Evolutionary conservation across 2,888 invertebrate genomes (phyloP).

Genomic region (Sarcophaga rosellei): DNA sequence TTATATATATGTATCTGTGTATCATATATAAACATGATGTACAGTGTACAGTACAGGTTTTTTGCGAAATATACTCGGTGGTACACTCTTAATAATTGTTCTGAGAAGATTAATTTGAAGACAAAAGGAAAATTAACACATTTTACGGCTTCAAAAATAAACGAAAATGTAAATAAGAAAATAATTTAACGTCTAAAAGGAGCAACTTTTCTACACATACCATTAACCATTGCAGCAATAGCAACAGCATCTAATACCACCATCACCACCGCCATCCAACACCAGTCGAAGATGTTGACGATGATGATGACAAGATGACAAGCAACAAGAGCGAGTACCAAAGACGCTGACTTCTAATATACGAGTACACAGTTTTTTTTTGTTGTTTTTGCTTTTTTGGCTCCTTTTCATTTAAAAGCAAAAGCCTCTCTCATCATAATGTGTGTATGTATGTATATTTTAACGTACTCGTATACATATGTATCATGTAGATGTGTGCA

Average conservation of each 20-base stretch:
- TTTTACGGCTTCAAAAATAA: constrained; percentile 43
- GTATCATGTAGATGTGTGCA: background rate
- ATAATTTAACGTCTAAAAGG: constrained; percentile 31
- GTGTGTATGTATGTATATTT: background rate
- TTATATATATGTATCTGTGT: too few species aligned
- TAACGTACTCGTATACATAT: background rate
- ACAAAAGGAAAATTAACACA: constrained; percentile 41
- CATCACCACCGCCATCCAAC: background rate
- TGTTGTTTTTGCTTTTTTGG: constrained; percentile 9
- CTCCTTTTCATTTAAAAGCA: constrained; percentile 5
- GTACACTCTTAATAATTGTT: background rate
- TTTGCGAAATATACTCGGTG: too few species aligned
- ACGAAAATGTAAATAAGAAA: constrained; percentile 32
- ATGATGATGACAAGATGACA: constrained; percentile 55
- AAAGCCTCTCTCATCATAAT: constrained; percentile 34
- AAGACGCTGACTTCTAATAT: constrained; percentile 50
- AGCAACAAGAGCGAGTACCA: constrained; percentile 54
- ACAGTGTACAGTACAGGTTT: too few species aligned
- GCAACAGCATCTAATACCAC: background rate
- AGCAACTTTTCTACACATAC: constrained; percentile 34
- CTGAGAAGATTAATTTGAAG: background rate
- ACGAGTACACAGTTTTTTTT: constrained; percentile 24
- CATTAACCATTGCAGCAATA: constrained; percentile 29
- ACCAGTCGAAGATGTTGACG: constrained; percentile 10
- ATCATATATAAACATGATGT: too few species aligned